Percentiles rank a stretch among this genome's conserved stretches.
Evolutionary conservation across 2,113 vertebrate genomes (phyloP).

Genomic region (Melanostigma gelatinosum): DNA sequence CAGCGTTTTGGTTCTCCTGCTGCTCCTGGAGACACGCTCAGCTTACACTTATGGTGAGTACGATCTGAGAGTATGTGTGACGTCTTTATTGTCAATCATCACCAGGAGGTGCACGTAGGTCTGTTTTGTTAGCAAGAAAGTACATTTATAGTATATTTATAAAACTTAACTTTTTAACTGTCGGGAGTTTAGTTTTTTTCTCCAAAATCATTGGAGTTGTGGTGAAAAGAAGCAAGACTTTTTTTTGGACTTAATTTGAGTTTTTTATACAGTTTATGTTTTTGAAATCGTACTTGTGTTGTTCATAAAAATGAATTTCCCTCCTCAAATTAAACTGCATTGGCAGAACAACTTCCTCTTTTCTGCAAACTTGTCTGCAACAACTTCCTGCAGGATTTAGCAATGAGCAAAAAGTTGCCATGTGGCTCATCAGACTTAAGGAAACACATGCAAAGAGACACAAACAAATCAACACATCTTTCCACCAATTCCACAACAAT

Average conservation of each 20-base stretch:
- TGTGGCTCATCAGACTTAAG: background rate
- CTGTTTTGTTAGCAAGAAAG: background rate
- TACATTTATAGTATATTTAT: background rate
- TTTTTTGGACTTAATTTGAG: too few relatives aligned
- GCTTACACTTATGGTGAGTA: background rate
- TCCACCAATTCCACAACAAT: too few relatives aligned
- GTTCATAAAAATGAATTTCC: background rate
- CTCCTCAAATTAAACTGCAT: background rate
- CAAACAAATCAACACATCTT: too few relatives aligned
- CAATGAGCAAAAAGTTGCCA: background rate
- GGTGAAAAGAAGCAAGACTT: too few relatives aligned
- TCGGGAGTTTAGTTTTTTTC: too few relatives aligned
- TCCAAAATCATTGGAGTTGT: too few relatives aligned
- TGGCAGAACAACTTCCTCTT: background rate
- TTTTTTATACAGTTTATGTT: too few relatives aligned
- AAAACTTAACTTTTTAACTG: background rate
- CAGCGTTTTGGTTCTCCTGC: background rate
- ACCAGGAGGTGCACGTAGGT: background rate
- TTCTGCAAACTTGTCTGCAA: background rate
- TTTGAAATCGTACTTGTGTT: too few relatives aligned
- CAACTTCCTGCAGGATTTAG: too few relatives aligned
- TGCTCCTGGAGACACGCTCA: conserved; percentile 1
- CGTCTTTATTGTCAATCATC: background rate
- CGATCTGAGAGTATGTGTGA: background rate
- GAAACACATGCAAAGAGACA: background rate